phyloP scores from a whole-genome alignment of 2,888 invertebrate genomes.

The Torymus aiolomorphi region DNA sequence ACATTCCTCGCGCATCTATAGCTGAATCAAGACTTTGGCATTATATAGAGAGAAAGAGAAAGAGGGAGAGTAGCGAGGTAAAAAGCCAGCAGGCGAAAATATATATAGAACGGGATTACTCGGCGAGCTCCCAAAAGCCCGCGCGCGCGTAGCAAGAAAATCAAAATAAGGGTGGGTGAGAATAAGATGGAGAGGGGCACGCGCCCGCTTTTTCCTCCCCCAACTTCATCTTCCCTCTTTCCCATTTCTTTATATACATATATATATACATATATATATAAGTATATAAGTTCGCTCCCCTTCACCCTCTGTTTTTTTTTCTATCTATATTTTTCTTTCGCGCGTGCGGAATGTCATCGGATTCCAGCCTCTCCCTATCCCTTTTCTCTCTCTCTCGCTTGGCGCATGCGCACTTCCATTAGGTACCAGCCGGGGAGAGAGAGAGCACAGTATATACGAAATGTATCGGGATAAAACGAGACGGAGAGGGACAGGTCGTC shows the following conservation, averaged over 20 bases:
- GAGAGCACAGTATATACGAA: background rate
- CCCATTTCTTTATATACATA: constrained; percentile 17
- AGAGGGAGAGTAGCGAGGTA: background rate
- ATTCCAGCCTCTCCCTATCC: constrained; percentile 35
- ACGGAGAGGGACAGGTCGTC: background rate
- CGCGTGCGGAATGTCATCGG: constrained; percentile 48
- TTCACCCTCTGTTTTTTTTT: background rate
- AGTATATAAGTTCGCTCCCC: background rate
- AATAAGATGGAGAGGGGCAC: constrained; percentile 37
- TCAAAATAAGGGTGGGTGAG: constrained; percentile 42
- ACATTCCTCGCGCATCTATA: constrained; percentile 26
- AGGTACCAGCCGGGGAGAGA: constrained; percentile 10
- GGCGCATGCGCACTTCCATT: constrained; percentile 34
- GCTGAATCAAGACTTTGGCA: constrained; percentile 37
- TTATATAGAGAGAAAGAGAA: background rate
- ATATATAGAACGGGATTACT: constrained; percentile 23
- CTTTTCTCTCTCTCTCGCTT: background rate
- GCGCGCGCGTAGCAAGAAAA: constrained; percentile 34
- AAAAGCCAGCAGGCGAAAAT: background rate
- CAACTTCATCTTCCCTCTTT: background rate
- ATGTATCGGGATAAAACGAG: background rate
- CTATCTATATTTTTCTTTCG: constrained; percentile 19
- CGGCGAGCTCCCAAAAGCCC: constrained; percentile 27
- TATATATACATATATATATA: too few relatives aligned
- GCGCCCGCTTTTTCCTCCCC: constrained; percentile 2